These are phyloP conservation scores for Hesperophylax magnus DNA, from an alignment of 1,140 invertebrate species.

Conservation along the genomic window DNA sequence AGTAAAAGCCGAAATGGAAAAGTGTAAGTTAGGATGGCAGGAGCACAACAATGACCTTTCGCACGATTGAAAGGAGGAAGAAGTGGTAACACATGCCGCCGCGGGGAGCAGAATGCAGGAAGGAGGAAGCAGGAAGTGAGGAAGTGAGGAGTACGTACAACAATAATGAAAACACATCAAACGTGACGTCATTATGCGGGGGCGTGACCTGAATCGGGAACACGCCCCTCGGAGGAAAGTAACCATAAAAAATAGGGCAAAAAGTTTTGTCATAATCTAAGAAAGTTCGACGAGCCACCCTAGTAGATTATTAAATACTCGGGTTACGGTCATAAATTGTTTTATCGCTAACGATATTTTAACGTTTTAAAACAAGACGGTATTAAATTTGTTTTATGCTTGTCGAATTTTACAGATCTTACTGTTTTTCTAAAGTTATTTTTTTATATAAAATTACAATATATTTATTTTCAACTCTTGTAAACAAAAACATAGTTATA, in stretches of 20 bases:
- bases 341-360: too few relatives aligned
- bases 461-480: too few relatives aligned
- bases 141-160: slow-evolving; percentile 13
- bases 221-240: slow-evolving; percentile 30
- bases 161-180: slow-evolving; percentile 52
- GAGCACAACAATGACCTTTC: slow-evolving; percentile 26
- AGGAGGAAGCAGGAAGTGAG: too few relatives aligned
- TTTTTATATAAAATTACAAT: too few relatives aligned
- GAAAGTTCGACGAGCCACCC: slow-evolving; percentile 31
- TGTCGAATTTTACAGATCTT: too few relatives aligned
- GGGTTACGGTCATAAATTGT: too few relatives aligned
- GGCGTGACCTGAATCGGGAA: slow-evolving; percentile 44
- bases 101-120: background rate
- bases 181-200: slow-evolving; percentile 48
- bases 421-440: too few relatives aligned
- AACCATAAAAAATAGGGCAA: slow-evolving; percentile 41
- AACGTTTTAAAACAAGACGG: too few relatives aligned
- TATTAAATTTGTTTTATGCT: too few relatives aligned
- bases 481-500: too few relatives aligned
- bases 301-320: background rate
- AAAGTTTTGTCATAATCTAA: slow-evolving; percentile 44
- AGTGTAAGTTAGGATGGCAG: background rate
- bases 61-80: slow-evolving; percentile 21
- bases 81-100: background rate
- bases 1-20: slow-evolving; percentile 27